phyloP scores from a whole-genome alignment of 2,888 invertebrate species.

The Andricus quercusramuli region DNA sequence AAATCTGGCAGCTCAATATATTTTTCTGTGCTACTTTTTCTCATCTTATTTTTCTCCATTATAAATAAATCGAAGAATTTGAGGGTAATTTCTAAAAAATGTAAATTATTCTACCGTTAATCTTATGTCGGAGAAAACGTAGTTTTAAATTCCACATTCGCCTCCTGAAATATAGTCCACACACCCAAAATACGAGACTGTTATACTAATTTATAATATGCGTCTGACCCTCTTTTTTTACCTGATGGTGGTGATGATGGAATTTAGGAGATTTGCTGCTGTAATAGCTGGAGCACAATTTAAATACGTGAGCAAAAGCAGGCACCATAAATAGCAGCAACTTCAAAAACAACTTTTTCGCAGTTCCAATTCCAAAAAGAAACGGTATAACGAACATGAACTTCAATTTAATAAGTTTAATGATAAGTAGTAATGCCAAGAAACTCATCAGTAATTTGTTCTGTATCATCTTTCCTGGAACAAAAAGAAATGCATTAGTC shows the following conservation, averaged over 20 bases:
- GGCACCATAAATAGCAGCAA: slow-evolving; percentile 90
- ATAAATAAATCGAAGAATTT: not conserved
- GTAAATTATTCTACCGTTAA: not conserved
- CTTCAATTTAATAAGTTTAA: slow-evolving; percentile 90
- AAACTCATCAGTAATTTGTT: slow-evolving; percentile 88
- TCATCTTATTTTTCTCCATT: not conserved
- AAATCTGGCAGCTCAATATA: too few species aligned
- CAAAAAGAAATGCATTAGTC: slow-evolving; percentile 45
- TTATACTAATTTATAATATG: not conserved
- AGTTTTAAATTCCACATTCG: not conserved
- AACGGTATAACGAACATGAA: slow-evolving; percentile 89
- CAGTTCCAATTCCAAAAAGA: slow-evolving; percentile 88
- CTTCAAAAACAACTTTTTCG: slow-evolving; percentile 91
- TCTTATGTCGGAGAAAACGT: not conserved
- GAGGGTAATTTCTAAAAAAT: not conserved
- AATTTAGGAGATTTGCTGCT: slow-evolving; percentile 87
- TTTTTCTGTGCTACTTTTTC: too few species aligned
- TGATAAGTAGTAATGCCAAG: slow-evolving; percentile 87
- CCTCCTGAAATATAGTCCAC: slow-evolving; percentile 20
- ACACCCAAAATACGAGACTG: slow-evolving; percentile 19
- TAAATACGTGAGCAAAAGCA: slow-evolving; percentile 90
- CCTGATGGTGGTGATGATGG: slow-evolving; percentile 88
- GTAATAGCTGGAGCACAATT: slow-evolving; percentile 91
- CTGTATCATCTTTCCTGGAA: slow-evolving; percentile 88
- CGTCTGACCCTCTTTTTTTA: slow-evolving; percentile 56